A percentile compares a stretch with the other conserved stretches of the same genome.
phyloP scores from a whole-genome alignment of 2,888 invertebrate genomes.

The Pocota personata region DNA sequence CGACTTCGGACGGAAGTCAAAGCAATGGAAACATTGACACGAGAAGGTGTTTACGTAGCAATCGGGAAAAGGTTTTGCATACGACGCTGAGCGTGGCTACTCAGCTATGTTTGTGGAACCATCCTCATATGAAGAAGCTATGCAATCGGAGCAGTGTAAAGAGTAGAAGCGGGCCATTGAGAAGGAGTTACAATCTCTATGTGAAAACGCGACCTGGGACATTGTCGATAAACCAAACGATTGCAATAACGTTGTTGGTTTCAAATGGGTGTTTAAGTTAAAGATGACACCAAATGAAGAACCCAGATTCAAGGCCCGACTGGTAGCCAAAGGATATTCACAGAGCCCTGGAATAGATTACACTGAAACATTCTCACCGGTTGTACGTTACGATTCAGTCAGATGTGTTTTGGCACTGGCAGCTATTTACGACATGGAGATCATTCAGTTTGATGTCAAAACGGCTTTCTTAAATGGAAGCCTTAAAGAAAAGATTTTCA shows the following conservation, averaged over 20 bases:
- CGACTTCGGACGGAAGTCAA: neutral
- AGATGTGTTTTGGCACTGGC: too few species aligned
- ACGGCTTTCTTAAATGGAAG: neutral
- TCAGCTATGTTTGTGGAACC: neutral
- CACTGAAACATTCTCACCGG: neutral
- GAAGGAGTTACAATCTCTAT: neutral
- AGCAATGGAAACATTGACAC: neutral
- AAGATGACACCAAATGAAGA: neutral
- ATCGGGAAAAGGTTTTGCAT: slow-evolving; percentile 24
- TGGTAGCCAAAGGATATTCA: neutral
- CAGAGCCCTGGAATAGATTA: neutral
- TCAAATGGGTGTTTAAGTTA: neutral
- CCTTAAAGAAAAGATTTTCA: neutral
- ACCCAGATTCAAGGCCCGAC: neutral
- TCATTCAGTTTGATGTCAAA: neutral
- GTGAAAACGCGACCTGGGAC: neutral
- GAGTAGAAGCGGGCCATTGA: neutral
- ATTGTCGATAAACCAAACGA: neutral
- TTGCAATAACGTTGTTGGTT: neutral
- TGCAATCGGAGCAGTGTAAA: neutral
- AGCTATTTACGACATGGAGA: neutral
- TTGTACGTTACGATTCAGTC: neutral
- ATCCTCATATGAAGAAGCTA: neutral
- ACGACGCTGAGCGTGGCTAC: neutral
- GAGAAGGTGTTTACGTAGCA: too few species aligned